Conservation (phyloP, 2,113 vertebrate species). For the Gambusia affinis region DNA sequence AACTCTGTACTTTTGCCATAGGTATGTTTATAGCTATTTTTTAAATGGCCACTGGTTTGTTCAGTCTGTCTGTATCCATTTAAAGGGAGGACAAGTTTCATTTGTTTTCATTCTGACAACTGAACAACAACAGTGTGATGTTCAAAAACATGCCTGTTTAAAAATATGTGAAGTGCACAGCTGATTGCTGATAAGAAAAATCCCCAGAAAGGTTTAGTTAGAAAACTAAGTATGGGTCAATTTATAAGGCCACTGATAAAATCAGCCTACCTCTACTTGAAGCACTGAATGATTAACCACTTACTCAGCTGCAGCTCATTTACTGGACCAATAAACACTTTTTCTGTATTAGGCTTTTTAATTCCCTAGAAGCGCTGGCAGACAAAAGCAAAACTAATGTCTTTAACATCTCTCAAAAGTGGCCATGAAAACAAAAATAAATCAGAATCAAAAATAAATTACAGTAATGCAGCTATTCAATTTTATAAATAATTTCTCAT, state of each 20-base stretch:
- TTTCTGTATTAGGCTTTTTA: not conserved
- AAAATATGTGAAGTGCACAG: not conserved
- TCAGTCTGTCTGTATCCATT: not conserved
- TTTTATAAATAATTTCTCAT: constrained; percentile 10
- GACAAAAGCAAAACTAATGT: constrained; percentile 4
- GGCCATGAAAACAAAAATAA: constrained; percentile 27
- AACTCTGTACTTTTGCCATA: too few relatives aligned
- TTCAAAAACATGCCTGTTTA: not conserved
- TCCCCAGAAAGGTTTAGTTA: not conserved
- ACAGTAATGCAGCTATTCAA: constrained; percentile 16
- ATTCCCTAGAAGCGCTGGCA: not conserved
- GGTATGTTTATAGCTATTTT: too few relatives aligned
- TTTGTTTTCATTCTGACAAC: not conserved
- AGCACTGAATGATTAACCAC: not conserved
- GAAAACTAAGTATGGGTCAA: not conserved
- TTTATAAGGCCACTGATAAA: not conserved
- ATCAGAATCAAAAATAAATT: constrained; percentile 15
- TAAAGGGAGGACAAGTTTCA: not conserved
- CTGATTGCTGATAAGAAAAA: not conserved
- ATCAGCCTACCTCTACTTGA: not conserved
- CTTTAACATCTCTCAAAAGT: not conserved
- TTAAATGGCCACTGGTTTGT: not conserved
- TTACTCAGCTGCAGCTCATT: not conserved
- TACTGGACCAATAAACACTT: constrained; percentile 1
- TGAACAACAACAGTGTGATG: not conserved